phyloP scores from a whole-genome alignment of 2,797 vertebrate genomes.

The Ceyx erithaca region DNA sequence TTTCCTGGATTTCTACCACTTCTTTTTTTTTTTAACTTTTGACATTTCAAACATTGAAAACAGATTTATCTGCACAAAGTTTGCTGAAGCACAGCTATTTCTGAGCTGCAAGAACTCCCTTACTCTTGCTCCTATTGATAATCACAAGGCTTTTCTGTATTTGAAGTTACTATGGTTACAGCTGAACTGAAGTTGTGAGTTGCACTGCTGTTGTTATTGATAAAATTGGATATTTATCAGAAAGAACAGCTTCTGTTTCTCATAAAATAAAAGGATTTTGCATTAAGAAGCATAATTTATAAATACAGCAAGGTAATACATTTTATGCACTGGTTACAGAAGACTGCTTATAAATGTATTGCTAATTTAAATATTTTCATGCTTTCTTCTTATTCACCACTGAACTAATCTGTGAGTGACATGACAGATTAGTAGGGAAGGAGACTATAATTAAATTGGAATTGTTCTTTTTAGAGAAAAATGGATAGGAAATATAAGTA shows the following conservation, averaged over 20 bases:
- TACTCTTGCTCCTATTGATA: conserved; percentile 69
- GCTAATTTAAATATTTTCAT: conserved; percentile 67
- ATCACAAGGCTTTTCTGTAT: conserved; percentile 68
- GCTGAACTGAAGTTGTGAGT: conserved; percentile 50
- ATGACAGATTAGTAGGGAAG: conserved; percentile 57
- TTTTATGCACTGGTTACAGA: neutral
- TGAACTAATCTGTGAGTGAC: conserved; percentile 49
- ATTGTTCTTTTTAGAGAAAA: conserved; percentile 70
- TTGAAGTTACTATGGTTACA: conserved; percentile 80
- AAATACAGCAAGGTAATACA: neutral
- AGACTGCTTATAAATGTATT: conserved; percentile 2
- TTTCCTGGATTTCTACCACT: conserved; percentile 31
- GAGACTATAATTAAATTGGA: conserved; percentile 51
- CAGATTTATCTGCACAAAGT: conserved; percentile 24
- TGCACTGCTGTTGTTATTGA: conserved; percentile 63
- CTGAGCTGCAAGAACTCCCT: conserved; percentile 48
- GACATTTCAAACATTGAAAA: conserved; percentile 31
- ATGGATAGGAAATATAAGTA: conserved; percentile 44
- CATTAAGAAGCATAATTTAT: neutral
- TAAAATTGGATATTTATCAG: conserved; percentile 76
- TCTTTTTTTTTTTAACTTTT: neutral
- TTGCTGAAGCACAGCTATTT: conserved; percentile 50
- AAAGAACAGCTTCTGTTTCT: conserved; percentile 32
- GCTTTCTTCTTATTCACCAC: conserved; percentile 38
- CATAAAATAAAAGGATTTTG: conserved; percentile 20